Conservation (phyloP, 2,797 vertebrate species). For the Myotis daubentonii region DNA sequence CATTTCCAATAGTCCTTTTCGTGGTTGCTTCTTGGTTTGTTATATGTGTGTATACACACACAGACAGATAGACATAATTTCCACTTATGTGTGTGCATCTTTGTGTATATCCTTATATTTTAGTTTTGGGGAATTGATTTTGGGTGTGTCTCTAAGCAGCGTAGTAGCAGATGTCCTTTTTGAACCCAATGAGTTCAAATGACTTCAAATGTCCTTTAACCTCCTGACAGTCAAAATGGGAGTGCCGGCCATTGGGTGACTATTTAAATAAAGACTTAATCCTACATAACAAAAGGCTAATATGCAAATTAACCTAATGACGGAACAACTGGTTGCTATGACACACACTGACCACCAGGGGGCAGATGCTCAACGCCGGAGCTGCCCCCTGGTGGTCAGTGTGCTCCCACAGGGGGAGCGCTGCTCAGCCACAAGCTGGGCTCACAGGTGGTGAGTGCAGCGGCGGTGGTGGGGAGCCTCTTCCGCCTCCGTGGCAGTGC, state of each 20-base stretch:
- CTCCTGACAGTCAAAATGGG: not conserved
- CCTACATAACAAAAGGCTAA: too few relatives aligned
- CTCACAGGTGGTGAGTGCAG: too few relatives aligned
- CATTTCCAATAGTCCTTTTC: not conserved
- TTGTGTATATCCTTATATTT: not conserved
- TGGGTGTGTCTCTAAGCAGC: not conserved
- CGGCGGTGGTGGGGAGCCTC: too few relatives aligned
- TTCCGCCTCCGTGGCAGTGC: too few relatives aligned
- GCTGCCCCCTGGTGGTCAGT: too few relatives aligned
- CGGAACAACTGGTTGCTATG: too few relatives aligned
- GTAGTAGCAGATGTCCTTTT: not conserved
- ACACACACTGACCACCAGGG: too few relatives aligned
- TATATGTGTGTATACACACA: accelerated
- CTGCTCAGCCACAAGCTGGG: too few relatives aligned
- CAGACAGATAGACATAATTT: accelerated
- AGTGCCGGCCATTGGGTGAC: not conserved
- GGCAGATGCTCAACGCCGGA: too few relatives aligned
- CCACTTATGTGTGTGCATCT: not conserved
- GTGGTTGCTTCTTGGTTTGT: not conserved
- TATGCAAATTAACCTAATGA: too few relatives aligned
- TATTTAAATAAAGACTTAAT: not conserved
- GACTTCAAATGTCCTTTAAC: not conserved
- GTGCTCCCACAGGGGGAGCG: too few relatives aligned
- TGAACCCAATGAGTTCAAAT: not conserved
- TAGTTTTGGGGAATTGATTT: not conserved